Base-by-base conservation (phyloP, 2,113 vertebrate genomes). In the Penelope pileata region DNA sequence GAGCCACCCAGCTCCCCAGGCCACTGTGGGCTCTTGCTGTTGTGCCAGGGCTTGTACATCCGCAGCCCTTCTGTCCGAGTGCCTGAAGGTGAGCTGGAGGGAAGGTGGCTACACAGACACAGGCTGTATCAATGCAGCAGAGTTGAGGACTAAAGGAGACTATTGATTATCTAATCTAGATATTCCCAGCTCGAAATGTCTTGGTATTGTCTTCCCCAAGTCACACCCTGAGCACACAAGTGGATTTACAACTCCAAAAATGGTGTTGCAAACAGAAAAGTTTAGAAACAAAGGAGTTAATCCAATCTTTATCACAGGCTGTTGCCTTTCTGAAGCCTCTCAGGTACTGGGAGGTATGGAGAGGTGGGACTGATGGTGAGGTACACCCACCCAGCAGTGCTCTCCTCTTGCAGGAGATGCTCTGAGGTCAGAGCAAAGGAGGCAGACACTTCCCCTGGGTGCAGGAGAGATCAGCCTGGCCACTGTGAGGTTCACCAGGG, bases 261-360 rank as follows among this genome's bases (percentile, higher is more conserved):
- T 3, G 18, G 23, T 42, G 21, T 42, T 69, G 68, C 74, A 90
- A 83, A 23, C 36, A 58, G 63, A 36, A 53, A 75, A 86, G 60
- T 74, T 85, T 74, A 66, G 72, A 36, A 90, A 40, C 40, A 74
- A 92, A 91, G 19, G n/a, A 80, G 32, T 62, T 27, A 47, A 15
- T 62, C 24, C 38, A 32, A 43, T 43, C 38, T 68, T 84, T 59
- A 63, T 22, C 47, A 18, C 12, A 29, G 56, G 40, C 42, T 45
- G 34, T 50, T 74, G 9, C 3, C 3, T 85, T 88, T 90, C 43
- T 43, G 89, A 72, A 85, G 62, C 10, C 26, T 64, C 34, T 63
- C 16, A 7, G 51, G 10, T 45, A 45, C 22, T 38, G 18, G 42
- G 42, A 78, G 51, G n/a, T 8, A 9, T 24, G 22, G 47, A 45